Base-by-base conservation (phyloP, 2,113 vertebrate species). In the Aplodontia rufa region DNA sequence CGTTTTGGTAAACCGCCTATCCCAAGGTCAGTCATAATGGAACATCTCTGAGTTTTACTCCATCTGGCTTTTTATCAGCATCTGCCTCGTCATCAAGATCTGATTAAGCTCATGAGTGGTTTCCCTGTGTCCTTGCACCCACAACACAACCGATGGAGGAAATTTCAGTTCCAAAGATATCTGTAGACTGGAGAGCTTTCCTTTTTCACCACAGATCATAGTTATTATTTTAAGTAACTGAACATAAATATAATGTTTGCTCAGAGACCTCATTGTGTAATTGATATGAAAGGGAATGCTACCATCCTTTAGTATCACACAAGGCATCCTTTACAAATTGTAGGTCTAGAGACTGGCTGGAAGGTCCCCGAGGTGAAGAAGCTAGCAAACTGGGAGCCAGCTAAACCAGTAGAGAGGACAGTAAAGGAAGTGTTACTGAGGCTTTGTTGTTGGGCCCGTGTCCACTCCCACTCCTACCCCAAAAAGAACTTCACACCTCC, bases 171-270 rank as follows among this genome's bases (percentile, higher is more conserved):
- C 11, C 20, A 92, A 75, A 80, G 90, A 40, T 28, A 47, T 66
- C 94, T 88, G 45, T 75, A 74, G 76, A 82, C 76, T 20, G 4
- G 11, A 74, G 84, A 42, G 45, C n/a, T 51, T 81, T 92, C 68
- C 11, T 20, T 62, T 94, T 72, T 47, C 0, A 0, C 35, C 68
- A 78, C 32, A 75, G 66, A 91, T 92, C 30, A 47, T 58, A 62
- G 79, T 86, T 79, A 60, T 92, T 93, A 71, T 92, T 94, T 93
- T 94, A 95, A 95, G 78, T 60, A 92, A 51, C 5, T 30, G 84
- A 90, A 95, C 96, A 87, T 53, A 94, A 94, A 92, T 32, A 40
- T 35, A 78, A 83, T 26, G 81, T 88, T 92, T 83, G 60, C 66
- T 95, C 55, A 91, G 74, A 93, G 66, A 72, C 14, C 55, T 49